Base-by-base conservation (phyloP, 2,888 invertebrate genomes). In the Leucophenga maculata region DNA sequence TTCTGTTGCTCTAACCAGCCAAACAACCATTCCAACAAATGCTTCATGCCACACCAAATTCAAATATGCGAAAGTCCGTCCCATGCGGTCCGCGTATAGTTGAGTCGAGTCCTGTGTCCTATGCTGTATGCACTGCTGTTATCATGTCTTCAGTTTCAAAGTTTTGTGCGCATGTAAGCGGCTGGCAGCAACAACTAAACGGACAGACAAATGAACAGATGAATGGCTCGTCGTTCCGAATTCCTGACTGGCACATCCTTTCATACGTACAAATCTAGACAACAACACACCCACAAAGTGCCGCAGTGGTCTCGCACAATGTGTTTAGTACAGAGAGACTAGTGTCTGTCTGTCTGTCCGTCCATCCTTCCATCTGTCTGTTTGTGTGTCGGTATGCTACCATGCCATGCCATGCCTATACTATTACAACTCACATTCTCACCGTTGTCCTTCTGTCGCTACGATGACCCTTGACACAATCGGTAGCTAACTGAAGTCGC, bases 61-160 rank as follows among this genome's bases (percentile, higher is more conserved):
- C 62, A 44, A 31, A 59, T 16, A 66, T 55, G 68, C 54, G 59
- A 46, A 55, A 46, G 39, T 39, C 39, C 39, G 39, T 39, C 39
- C 67, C 52, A 50, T 52, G 31, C 48, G 26, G 71, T 31, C 44
- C 32, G 69, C 66, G 68, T 70, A 52, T 57, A 48, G 68, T 52
- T 39, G 14, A 16, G 18, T n/a, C n/a, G 6, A 26, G 64, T 50
- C 52, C 26, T 55, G 18, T 50, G 55, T 55, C 31, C 60, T 13
- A 71, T 67, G 57, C 57, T 69, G 55, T 68, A 77, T 77, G 82
- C 75, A 70, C 46, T 52, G 73, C 76, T 80, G 75, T 77, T 77
- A 77, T 80, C 80, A 81, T 76, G 81, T 84, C 84, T 83, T 79
- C 82, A 82, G 80, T 80, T 84, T 76, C 80, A 83, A 83, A 83